phyloP scores from a whole-genome alignment of 2,797 vertebrate species.

The Nyctalus aviator region DNA sequence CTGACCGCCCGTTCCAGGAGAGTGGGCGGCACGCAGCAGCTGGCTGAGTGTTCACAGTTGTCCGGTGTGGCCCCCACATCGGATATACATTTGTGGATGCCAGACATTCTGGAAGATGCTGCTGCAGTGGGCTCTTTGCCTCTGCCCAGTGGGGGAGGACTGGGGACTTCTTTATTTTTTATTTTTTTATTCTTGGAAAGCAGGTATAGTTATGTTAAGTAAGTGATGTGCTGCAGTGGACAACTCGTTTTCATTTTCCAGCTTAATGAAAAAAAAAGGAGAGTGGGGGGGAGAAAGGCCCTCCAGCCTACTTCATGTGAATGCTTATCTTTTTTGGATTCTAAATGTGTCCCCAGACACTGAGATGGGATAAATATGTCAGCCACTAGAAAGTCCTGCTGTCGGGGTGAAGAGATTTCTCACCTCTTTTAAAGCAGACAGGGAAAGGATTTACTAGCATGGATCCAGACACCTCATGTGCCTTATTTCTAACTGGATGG shows the following conservation, averaged over 20 bases:
- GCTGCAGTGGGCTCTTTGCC: slow-evolving; percentile 66
- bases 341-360: slow-evolving; percentile 77
- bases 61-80: background rate
- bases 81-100: slow-evolving; percentile 74
- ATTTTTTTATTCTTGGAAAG: slow-evolving; percentile 64
- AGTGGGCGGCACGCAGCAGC: background rate
- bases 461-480: slow-evolving; percentile 27
- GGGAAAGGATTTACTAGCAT: slow-evolving; percentile 46
- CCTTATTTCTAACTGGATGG: background rate
- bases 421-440: slow-evolving; percentile 57
- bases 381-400: slow-evolving; percentile 72
- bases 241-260: slow-evolving; percentile 76
- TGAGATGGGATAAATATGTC: slow-evolving; percentile 78
- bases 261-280: slow-evolving; percentile 72
- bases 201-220: slow-evolving; percentile 84
- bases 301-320: slow-evolving; percentile 39
- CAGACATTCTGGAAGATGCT: slow-evolving; percentile 69
- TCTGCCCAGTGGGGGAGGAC: slow-evolving; percentile 28
- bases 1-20: background rate
- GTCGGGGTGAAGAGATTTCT: slow-evolving; percentile 73
- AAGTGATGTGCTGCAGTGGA: slow-evolving; percentile 82
- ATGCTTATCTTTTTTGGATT: slow-evolving; percentile 76
- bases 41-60: background rate
- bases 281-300: slow-evolving; percentile 5
- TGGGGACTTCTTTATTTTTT: background rate